These are phyloP conservation scores for Salticus scenicus DNA, from an alignment of 2,888 invertebrate species.

Conservation along the genomic window DNA sequence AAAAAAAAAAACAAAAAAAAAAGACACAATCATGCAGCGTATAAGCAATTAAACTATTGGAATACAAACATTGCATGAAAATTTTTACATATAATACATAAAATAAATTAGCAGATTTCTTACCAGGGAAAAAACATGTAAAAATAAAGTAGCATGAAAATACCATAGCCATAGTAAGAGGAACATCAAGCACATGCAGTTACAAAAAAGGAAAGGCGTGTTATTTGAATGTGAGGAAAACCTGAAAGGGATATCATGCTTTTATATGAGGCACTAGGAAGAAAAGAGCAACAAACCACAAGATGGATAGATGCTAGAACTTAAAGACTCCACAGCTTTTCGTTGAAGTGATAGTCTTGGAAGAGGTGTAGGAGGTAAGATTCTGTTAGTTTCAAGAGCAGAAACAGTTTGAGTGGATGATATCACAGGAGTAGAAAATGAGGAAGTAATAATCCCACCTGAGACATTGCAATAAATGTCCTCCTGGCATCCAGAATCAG, in stretches of 20 bases:
- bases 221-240: background rate
- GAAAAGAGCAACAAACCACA: slow-evolving; percentile 59
- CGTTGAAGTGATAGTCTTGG: slow-evolving; percentile 60
- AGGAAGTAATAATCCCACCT: slow-evolving; percentile 62
- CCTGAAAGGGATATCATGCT: slow-evolving; percentile 5
- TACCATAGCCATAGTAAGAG: too few species aligned
- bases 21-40: too few species aligned
- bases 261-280: slow-evolving; percentile 4
- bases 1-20: too few species aligned
- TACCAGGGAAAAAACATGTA: too few species aligned
- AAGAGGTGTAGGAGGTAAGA: slow-evolving; percentile 43
- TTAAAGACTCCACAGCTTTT: slow-evolving; percentile 49
- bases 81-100: too few species aligned
- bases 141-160: too few species aligned
- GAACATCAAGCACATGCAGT: background rate
- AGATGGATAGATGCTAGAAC: slow-evolving; percentile 61
- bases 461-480: slow-evolving; percentile 54
- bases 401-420: slow-evolving; percentile 34
- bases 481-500: slow-evolving; percentile 59
- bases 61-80: too few species aligned
- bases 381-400: slow-evolving; percentile 20
- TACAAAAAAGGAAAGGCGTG: background rate
- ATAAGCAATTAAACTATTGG: too few species aligned
- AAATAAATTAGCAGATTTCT: too few species aligned
- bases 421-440: slow-evolving; percentile 55